These are phyloP conservation scores for Notamacropus eugenii DNA, from an alignment of 2,797 vertebrate genomes.

Conservation along the genomic window DNA sequence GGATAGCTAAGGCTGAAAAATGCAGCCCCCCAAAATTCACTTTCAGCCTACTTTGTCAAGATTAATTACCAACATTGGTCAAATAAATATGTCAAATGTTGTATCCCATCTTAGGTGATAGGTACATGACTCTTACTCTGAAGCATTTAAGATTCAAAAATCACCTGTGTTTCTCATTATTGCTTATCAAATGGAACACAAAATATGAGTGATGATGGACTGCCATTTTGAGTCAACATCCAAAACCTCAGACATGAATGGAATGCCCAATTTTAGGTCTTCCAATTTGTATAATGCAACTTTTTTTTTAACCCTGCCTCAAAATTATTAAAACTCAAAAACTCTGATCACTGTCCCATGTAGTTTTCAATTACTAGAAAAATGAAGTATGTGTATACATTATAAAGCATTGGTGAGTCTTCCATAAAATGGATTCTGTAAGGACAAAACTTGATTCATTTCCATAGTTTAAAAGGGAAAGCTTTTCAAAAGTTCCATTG, in stretches of 20 bases:
- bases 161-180: not conserved
- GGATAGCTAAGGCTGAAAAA: not conserved
- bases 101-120: not conserved
- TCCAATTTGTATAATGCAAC: not conserved
- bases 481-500: not conserved
- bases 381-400: not conserved
- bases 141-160: not conserved
- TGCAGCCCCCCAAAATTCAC: not conserved
- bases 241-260: not conserved
- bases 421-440: not conserved
- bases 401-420: not conserved
- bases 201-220: not conserved
- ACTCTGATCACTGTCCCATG: not conserved
- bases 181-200: not conserved
- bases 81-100: not conserved
- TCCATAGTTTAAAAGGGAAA: not conserved
- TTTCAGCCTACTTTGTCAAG: not conserved
- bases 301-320: not conserved
- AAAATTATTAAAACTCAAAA: not conserved
- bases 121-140: not conserved
- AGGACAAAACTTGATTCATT: not conserved
- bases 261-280: not conserved
- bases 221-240: not conserved
- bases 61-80: not conserved
- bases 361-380: not conserved